Base-by-base conservation (phyloP, 2,888 invertebrate species). In the Trisateles emortualis region DNA sequence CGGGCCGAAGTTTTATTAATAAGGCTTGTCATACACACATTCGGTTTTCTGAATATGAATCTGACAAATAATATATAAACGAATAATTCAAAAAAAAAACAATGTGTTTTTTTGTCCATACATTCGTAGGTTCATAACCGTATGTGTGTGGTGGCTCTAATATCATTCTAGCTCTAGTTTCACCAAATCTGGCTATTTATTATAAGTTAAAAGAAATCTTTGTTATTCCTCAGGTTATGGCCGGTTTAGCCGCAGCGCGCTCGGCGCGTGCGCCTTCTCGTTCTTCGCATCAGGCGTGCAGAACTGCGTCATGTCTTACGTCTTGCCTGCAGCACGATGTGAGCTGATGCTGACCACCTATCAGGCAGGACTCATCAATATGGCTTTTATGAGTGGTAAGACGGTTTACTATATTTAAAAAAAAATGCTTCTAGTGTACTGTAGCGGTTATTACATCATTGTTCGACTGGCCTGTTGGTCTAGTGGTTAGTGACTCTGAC, bases 311-410 rank as follows among this genome's bases (percentile, higher is more conserved):
- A 94, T 95, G 76, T 95, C 96, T 0, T 96, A 96, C 80, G 94
- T 96, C 29, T 86, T 96, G 41, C 96, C 96, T 0, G 95, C 96
- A 0, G 96, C 96, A 1, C 93, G 94, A 57, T 96, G 96, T 73
- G 96, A 96, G 69, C 92, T 96, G 24, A 73, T 93, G 10, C 90
- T 96, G 8, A 91, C 94, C 8, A 95, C 96, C 0, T 92, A 94
- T 52, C 94, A 96, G 74, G 94, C 96, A 56, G 96, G 96, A 0
- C 89, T 95, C 32, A 93, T 96, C 50, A 96, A 96, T 74, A 95
- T 96, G 73, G 94, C 95, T 0, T 96, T 96, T 64, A 94, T 96
- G 88, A 88, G 95, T 43, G 96, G 96, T 95, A 62, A 87, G 89
- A 69, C 33, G 10, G 9, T 8, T 10, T n/a, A 2, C 0, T 9